Evolutionary conservation across 2,797 vertebrate species (phyloP).

Genomic region (Margarornis squamiger): DNA sequence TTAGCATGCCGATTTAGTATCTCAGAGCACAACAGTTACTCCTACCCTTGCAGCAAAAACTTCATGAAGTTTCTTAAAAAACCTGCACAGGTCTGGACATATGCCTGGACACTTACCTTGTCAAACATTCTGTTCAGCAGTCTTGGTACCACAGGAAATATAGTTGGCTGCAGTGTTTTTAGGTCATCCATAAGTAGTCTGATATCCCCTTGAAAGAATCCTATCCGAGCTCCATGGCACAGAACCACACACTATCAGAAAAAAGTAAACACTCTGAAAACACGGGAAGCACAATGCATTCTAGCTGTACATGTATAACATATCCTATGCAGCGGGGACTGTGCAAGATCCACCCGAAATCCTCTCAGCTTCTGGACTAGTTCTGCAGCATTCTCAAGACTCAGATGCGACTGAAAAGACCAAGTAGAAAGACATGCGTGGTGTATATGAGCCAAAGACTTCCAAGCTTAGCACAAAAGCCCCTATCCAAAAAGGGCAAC

Average conservation of each 20-base stretch:
- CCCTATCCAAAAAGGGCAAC: neutral
- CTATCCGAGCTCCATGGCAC: conserved; percentile 91
- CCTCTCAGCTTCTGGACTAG: neutral
- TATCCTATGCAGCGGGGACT: neutral
- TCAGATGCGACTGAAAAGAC: neutral
- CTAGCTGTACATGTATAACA: neutral
- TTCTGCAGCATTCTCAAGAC: neutral
- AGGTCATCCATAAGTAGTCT: conserved; percentile 95
- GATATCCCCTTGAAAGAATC: conserved; percentile 98
- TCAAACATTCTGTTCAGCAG: conserved; percentile 98
- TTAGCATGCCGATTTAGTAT: neutral
- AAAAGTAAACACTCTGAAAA: neutral
- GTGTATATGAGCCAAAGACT: neutral
- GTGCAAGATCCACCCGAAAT: neutral
- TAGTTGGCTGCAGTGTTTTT: conserved; percentile 88
- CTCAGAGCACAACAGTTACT: neutral
- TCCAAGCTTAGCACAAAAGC: neutral
- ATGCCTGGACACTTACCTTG: conserved; percentile 78
- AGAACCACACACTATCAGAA: conserved; percentile 85
- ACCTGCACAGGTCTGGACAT: neutral
- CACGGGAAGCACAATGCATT: neutral
- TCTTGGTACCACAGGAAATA: conserved; percentile 96
- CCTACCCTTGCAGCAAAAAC: neutral
- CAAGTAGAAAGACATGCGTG: neutral
- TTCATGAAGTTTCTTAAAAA: neutral